phyloP scores from a whole-genome alignment of 2,888 invertebrate species.

The Melanostoma scalare region DNA sequence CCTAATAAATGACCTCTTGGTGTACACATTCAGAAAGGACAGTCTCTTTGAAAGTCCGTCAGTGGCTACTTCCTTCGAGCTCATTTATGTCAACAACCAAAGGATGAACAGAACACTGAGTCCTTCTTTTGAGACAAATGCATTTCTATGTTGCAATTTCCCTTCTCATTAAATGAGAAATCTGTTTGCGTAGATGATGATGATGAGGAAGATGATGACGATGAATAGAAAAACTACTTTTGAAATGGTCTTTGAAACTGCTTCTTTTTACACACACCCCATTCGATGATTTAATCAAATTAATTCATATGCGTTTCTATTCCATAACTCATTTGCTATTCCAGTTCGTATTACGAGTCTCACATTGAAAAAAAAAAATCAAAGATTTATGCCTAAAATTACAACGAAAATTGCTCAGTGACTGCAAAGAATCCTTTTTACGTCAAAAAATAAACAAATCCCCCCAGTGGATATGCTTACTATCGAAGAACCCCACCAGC shows the following conservation, averaged over 20 bases:
- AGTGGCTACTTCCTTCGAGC: background rate
- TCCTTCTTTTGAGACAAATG: slow-evolving; percentile 3
- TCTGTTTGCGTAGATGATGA: background rate
- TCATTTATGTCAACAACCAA: slow-evolving; percentile 41
- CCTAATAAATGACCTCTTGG: slow-evolving; percentile 57
- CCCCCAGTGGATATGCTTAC: background rate
- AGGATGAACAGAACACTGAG: slow-evolving; percentile 1
- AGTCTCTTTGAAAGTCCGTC: slow-evolving; percentile 4
- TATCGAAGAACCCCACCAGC: background rate
- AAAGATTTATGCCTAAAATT: slow-evolving; percentile 67
- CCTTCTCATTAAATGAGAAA: slow-evolving; percentile 21
- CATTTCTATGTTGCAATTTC: slow-evolving; percentile 7
- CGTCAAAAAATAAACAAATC: slow-evolving; percentile 59
- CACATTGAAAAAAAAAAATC: slow-evolving; percentile 26
- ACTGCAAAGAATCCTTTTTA: slow-evolving; percentile 68
- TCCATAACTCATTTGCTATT: slow-evolving; percentile 47
- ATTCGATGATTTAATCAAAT: slow-evolving; percentile 52
- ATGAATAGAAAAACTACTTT: slow-evolving; percentile 1
- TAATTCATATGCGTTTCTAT: slow-evolving; percentile 52
- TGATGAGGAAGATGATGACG: too few relatives aligned
- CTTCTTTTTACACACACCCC: slow-evolving; percentile 6
- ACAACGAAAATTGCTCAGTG: slow-evolving; percentile 69
- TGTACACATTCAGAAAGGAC: slow-evolving; percentile 26
- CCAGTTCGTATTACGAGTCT: slow-evolving; percentile 9
- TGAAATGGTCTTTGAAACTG: slow-evolving; percentile 39